A percentile compares a stretch with the other conserved stretches of the same genome.
phyloP scores from a whole-genome alignment of 2,888 invertebrate species.

The Ochropleura plecta region DNA sequence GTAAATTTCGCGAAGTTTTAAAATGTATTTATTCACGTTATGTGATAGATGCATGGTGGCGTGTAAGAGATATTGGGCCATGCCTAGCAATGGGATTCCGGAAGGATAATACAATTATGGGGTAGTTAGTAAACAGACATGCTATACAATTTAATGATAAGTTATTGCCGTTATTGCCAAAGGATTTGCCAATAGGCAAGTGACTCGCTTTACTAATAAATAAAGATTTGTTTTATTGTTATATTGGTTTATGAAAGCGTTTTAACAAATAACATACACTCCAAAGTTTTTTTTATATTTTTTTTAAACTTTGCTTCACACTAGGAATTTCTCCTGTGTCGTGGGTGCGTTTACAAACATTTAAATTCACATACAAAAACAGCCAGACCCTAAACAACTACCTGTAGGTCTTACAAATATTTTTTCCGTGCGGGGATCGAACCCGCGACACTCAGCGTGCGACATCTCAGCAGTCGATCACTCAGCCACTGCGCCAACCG shows the following conservation, averaged over 20 bases:
- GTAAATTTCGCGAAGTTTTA: neutral
- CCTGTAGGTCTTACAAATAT: no score
- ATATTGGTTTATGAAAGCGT: neutral
- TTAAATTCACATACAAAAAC: no score
- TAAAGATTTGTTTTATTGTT: no score
- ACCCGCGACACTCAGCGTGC: no score
- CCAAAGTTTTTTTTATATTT: no score
- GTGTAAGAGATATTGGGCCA: neutral
- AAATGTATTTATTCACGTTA: conserved; percentile 7
- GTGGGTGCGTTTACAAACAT: no score
- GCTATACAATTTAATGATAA: neutral
- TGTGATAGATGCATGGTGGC: neutral
- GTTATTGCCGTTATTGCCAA: neutral
- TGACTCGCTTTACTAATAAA: neutral
- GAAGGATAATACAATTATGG: neutral
- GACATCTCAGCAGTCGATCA: no score
- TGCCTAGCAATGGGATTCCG: neutral
- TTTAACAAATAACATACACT: neutral
- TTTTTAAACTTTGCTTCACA: no score
- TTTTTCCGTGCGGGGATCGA: no score
- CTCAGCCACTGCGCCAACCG: no score
- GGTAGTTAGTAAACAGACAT: neutral
- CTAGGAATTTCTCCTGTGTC: no score
- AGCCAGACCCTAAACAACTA: no score
- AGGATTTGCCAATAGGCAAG: neutral